Evolutionary conservation across 2,797 vertebrate genomes (phyloP).

Genomic region (Poeciliopsis infans): DNA sequence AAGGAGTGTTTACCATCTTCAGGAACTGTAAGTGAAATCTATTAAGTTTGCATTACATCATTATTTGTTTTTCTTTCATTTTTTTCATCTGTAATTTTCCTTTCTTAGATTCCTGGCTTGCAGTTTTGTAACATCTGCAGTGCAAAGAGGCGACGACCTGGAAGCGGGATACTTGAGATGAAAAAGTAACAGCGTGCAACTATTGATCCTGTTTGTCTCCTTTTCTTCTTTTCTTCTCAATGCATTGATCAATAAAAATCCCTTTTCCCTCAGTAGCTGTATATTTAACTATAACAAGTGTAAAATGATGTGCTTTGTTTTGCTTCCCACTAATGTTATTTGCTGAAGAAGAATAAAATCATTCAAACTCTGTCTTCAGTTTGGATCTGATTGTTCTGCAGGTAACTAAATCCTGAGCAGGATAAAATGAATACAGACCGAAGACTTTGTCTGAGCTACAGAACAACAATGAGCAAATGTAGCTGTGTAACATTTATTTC

Average conservation of each 20-base stretch:
- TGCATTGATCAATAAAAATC: slow-evolving; percentile 53
- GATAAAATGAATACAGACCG: slow-evolving; percentile 15
- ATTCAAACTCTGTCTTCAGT: slow-evolving; percentile 26
- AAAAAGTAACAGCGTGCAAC: slow-evolving; percentile 81
- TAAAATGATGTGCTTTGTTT: slow-evolving; percentile 34
- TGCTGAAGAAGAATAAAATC: slow-evolving; percentile 61
- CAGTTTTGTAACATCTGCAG: slow-evolving; percentile 99
- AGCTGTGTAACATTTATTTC: background rate
- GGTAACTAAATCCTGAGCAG: slow-evolving; percentile 1
- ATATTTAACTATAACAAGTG: slow-evolving; percentile 53
- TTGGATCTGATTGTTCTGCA: slow-evolving; percentile 28
- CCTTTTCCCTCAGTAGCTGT: slow-evolving; percentile 42
- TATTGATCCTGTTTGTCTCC: slow-evolving; percentile 41
- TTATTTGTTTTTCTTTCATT: background rate
- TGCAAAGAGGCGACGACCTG: slow-evolving; percentile 92
- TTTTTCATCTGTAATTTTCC: slow-evolving; percentile 2
- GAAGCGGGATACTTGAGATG: slow-evolving; percentile 91
- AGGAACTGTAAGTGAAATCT: slow-evolving; percentile 84
- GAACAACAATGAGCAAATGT: background rate
- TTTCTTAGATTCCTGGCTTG: slow-evolving; percentile 80
- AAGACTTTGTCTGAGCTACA: background rate
- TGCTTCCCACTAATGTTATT: slow-evolving; percentile 44
- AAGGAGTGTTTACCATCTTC: slow-evolving; percentile 93
- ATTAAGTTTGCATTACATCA: background rate
- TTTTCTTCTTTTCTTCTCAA: slow-evolving; percentile 4